A percentile compares a stretch with the other conserved stretches of the same genome.
phyloP scores from a whole-genome alignment of 2,797 vertebrate genomes.

The Coilia nasus region DNA sequence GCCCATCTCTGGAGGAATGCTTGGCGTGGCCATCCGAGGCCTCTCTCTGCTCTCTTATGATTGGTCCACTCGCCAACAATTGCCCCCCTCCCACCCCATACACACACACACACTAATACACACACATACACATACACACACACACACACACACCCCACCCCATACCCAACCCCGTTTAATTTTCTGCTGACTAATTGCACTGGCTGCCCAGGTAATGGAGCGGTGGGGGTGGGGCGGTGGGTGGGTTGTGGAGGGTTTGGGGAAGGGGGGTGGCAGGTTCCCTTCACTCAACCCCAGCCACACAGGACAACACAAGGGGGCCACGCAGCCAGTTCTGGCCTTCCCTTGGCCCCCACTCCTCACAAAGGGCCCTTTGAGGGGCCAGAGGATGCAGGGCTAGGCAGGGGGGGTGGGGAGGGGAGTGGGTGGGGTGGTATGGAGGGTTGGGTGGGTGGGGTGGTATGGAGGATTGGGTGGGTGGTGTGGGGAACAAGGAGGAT shows the following conservation, averaged over 20 bases:
- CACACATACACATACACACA: constrained; percentile 28
- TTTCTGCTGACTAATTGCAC: constrained; percentile 82
- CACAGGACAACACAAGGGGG: constrained; percentile 63
- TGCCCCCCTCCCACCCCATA: constrained; percentile 55
- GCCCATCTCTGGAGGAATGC: constrained; percentile 71
- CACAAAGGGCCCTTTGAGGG: constrained; percentile 79
- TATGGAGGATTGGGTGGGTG: too few species aligned
- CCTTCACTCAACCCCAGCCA: constrained; percentile 57
- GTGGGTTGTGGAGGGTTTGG: too few species aligned
- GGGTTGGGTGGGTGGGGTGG: too few species aligned
- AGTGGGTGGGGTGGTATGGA: too few species aligned
- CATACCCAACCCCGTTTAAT: constrained; percentile 75
- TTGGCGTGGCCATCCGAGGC: constrained; percentile 67
- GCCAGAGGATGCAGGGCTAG: constrained; percentile 36
- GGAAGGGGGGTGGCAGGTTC: too few species aligned
- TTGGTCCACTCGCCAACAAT: neutral
- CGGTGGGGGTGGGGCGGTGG: constrained; percentile 52
- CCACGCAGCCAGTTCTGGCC: constrained; percentile 68
- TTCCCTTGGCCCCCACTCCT: constrained; percentile 56
- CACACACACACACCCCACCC: neutral
- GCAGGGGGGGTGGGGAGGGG: too few species aligned
- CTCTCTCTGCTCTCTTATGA: constrained; percentile 55
- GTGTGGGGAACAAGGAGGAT: constrained; percentile 22
- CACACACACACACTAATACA: constrained; percentile 53
- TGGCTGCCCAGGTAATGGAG: constrained; percentile 78